Base-by-base conservation (phyloP, 2,113 vertebrate genomes). In the Pleuronectes platessa region DNA sequence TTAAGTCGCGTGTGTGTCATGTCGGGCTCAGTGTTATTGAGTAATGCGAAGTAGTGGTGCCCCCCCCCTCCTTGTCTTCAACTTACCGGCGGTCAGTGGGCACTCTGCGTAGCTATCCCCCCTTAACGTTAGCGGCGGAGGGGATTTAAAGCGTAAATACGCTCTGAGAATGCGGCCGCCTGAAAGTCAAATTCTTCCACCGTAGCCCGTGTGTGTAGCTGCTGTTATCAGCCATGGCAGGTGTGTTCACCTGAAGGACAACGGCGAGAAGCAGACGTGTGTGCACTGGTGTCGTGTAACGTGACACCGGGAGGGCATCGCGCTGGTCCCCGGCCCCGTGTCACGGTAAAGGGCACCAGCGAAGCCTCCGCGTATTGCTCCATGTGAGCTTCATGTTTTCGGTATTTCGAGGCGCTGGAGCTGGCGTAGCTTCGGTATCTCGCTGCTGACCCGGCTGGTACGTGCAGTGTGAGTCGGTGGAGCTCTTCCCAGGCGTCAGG, bases 1-100 rank as follows among this genome's bases (percentile, higher is more conserved):
- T 97, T 98, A 95, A 98, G 97, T 97, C 78, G 67, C 73, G 70
- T 61, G 81, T 85, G 81, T 79, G 45, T 71, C 23, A 42, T 42
- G 17, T 10, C 27, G 31, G 47, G n/a, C 13, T 26, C 10, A 37
- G 51, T 78, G 67, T 66, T 62, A 47, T 40, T n/a, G 61, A 82
- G 62, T 40, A 71, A 61, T 20, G 20, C 14, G 31, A 87, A 83
- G 77, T 76, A 66, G 74, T 83, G 31, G 42, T 24, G 69, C 55
- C 47, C 53, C 53, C 26, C 18, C 37, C 5, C 49, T n/a, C 14
- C 79, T 7, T 14, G 86, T 27, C 70, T 62, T 74, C 66, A 92
- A 93, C 58, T 93, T 90, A 58, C 88, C 81, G 85, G 87, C 75
- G 82, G 83, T 81, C 78, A 24, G 35, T 75, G 65, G 54, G 92